Evolutionary conservation across 2,888 invertebrate genomes (phyloP).

Genomic region (Trypoxylon attenuatum): DNA sequence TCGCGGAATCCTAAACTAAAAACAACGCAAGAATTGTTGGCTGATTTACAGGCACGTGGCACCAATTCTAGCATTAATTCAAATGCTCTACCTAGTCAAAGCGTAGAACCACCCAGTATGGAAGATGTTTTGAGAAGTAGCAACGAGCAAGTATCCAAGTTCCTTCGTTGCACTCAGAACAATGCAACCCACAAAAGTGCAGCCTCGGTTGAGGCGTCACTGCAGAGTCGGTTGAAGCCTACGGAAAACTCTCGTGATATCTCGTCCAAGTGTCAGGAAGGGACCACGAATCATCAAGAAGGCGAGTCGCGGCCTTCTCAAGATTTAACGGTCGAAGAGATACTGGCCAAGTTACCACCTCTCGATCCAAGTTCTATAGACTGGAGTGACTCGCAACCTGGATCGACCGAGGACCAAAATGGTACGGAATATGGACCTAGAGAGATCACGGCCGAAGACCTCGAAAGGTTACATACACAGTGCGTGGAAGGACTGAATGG

Average conservation of each 20-base stretch:
- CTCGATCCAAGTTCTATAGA: constrained; percentile 78
- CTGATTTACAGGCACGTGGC: constrained; percentile 82
- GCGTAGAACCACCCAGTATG: constrained; percentile 65
- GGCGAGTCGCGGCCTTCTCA: constrained; percentile 48
- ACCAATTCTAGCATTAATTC: constrained; percentile 64
- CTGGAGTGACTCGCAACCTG: constrained; percentile 71
- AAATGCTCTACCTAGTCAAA: constrained; percentile 65
- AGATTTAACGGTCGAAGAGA: constrained; percentile 78
- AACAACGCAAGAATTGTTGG: constrained; percentile 88
- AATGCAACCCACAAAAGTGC: constrained; percentile 45
- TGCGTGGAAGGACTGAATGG: constrained; percentile 71
- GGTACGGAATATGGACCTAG: constrained; percentile 43
- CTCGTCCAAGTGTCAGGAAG: constrained; percentile 50
- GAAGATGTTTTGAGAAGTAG: constrained; percentile 71
- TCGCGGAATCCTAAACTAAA: constrained; percentile 80
- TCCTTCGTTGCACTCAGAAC: constrained; percentile 60
- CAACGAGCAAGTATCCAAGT: constrained; percentile 73
- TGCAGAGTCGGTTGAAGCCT: constrained; percentile 43
- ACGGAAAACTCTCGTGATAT: constrained; percentile 40
- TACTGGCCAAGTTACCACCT: constrained; percentile 81
- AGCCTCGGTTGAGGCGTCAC: constrained; percentile 33
- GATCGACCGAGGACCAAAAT: constrained; percentile 46
- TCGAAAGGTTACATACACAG: constrained; percentile 66
- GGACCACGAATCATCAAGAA: constrained; percentile 46
- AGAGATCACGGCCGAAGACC: constrained; percentile 60